Evolutionary conservation across 1,140 invertebrate genomes (phyloP), one percentile per base, ranked within the genome.

Genomic region (Ditylenchus dipsaci): DNA sequence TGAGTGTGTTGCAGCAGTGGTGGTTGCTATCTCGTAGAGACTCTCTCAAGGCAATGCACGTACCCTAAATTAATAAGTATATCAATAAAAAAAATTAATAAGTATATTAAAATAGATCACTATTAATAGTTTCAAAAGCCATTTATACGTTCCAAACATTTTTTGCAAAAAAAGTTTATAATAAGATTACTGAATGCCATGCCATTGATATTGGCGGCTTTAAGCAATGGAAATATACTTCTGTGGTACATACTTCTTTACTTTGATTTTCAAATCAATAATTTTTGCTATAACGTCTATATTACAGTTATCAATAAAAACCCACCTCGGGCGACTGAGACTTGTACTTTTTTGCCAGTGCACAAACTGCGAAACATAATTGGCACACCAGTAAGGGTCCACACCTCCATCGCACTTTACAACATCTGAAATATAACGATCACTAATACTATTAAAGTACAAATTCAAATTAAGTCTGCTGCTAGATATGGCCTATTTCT

Each of bases 1-100:
- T 11, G 26, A 68, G 15, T 1, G 29, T 59, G 49, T 68, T 68
- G 33, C 67, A 68, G 49, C 67, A 68, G 26, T 15, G 38, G 33
- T 68, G 67, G 56, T 68, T 26, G 42, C 67, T 68, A 21, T 68
- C 53, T 23, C 23, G 59, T 7, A 68, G 60, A 49, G 67, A 68
- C 13, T 68, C 61, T 26, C 38, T 49, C 27, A 65, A n/a, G 21
- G 23, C 43, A 45, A 3, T 15, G 43, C 67, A 68, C 0, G 60
- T 56, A 11, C 33, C 0, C 67, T 68, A 29, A 27, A 66, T 8
- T 38, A 38, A 38, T 38, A 5, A 5, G 33, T 38, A 11, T 3
- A 38, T 38, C 33, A 38, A 38, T 21, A 30, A 17, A 66, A 1
- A 0, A n/a, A 27, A 30, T 0, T n/a, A n/a, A n/a, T n/a, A n/a